Base-by-base conservation (phyloP, 2,888 invertebrate species). In the Alcis repandata region DNA sequence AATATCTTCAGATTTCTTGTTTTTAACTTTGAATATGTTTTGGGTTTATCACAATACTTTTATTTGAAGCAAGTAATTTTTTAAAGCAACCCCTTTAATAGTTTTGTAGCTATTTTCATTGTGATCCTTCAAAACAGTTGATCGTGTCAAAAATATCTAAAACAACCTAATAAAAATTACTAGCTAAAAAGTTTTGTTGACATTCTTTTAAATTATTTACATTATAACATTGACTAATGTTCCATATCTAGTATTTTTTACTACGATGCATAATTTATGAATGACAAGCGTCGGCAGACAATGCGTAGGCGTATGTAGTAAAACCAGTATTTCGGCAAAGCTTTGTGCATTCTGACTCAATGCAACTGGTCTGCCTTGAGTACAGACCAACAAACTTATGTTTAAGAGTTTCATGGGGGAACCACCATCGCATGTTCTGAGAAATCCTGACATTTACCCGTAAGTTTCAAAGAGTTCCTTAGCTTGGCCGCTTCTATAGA, bases 291-390 rank as follows among this genome's bases (percentile, higher is more conserved):
- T 17, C 22, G 52, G 33, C 27, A 66, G 65, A 53, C 57, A 57
- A 36, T 60, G 60, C 57, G 65, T 66, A 19, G 65, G 65, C 52
- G 65, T 19, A 15, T 33, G 38, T 53, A 53, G 53, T 38, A 49
- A 10, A 57, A 66, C 60, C 58, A 49, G 58, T 61, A 54, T 51
- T 38, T 27, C 48, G 36, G 45, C 57, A 8, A 38, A 52, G 53
- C 41, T 36, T 11, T 69, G 51, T 69, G 70, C 69, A 71, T 51
- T 66, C 61, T 79, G 78, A 78, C 63, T 78, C 79, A 79, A 67
- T 76, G 76, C 79, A 80, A 69, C 76, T 70, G 27, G 70, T 54
- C 66, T 59, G 66, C 78, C 79, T 81, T 81, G 79, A 63, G 46
- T 17, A 17, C 19, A 13, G 17, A 20, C n/a, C 17, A 8, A 20